These are phyloP conservation scores for Myotis pilosus DNA, from an alignment of 2,797 vertebrate genomes.

Conservation along the genomic window DNA sequence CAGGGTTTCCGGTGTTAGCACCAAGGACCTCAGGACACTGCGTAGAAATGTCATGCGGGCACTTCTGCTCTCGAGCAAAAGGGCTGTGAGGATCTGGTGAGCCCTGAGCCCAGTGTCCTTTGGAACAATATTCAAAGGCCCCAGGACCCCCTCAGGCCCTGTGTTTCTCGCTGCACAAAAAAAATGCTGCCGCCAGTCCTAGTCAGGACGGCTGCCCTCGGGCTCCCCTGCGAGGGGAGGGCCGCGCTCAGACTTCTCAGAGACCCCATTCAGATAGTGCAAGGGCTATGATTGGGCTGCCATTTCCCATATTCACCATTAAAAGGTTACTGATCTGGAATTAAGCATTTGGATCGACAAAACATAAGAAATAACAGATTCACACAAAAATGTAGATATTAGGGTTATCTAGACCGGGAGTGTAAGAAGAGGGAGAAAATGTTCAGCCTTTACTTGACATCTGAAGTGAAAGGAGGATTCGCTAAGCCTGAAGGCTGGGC, in stretches of 20 bases:
- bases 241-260: not conserved
- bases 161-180: not conserved
- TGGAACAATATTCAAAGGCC: not conserved
- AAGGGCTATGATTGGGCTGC: not conserved
- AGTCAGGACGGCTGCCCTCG: not conserved
- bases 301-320: not conserved
- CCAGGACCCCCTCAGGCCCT: not conserved
- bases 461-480: not conserved
- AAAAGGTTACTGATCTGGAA: not conserved
- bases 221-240: not conserved
- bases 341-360: not conserved
- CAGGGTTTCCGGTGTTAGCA: not conserved
- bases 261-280: too few species aligned
- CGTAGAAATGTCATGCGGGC: not conserved
- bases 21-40: rapidly evolving
- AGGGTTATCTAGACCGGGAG: not conserved
- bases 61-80: not conserved
- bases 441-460: not conserved
- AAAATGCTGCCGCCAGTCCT: not conserved
- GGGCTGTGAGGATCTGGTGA: not conserved
- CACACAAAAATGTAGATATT: not conserved
- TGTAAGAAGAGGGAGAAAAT: not conserved
- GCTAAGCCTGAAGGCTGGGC: not conserved
- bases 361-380: not conserved
- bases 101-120: not conserved